Conservation (phyloP, 2,113 vertebrate genomes). For the Bostrychus sinensis region DNA sequence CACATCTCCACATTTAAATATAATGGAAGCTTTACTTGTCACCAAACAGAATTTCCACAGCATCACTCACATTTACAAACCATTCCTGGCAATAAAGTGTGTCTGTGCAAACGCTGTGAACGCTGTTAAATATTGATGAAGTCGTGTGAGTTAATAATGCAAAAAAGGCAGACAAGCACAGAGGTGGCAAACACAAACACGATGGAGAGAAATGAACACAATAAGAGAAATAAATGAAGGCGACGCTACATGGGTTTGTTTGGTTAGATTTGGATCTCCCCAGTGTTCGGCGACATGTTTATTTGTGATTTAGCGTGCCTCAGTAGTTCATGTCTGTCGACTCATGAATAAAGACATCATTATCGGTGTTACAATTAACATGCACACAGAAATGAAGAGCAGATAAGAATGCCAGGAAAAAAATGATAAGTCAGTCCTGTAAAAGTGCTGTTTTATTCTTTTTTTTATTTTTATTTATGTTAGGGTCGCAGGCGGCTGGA, state of each 20-base stretch:
- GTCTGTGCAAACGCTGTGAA: conserved; percentile 45
- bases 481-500: too few species aligned
- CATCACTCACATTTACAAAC: conserved; percentile 15
- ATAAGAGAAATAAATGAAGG: conserved; percentile 1
- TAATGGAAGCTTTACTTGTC: background rate
- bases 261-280: conserved; percentile 36
- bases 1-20: background rate
- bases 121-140: conserved; percentile 66
- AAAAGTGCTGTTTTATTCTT: background rate
- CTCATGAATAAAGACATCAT: conserved; percentile 36
- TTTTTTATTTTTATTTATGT: background rate
- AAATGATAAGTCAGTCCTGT: background rate
- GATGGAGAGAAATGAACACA: conserved; percentile 19
- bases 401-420: background rate
- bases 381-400: background rate
- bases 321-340: conserved; percentile 24
- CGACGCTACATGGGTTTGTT: conserved; percentile 15
- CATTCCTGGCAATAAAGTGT: conserved; percentile 20
- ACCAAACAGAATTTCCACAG: background rate
- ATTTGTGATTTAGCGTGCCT: conserved; percentile 38
- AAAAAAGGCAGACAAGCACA: conserved; percentile 46
- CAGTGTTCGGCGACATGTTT: conserved; percentile 30
- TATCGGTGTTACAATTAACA: conserved; percentile 36
- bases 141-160: conserved; percentile 60
- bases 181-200: conserved; percentile 42